These are phyloP conservation scores for Pheosia gnoma DNA, from an alignment of 2,888 invertebrate genomes.

Conservation along the genomic window DNA sequence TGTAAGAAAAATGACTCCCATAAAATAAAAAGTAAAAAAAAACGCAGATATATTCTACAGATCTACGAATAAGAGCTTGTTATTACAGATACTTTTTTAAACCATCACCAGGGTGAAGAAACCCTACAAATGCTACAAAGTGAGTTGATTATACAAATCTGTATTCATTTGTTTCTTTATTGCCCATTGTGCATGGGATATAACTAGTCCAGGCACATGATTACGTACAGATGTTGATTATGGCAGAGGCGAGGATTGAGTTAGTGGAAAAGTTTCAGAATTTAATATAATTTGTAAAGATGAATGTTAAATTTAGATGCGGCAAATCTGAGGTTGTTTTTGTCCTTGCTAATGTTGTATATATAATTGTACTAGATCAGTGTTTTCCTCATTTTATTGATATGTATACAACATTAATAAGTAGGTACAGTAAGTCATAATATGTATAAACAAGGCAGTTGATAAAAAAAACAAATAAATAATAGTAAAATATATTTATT, in stretches of 20 bases:
- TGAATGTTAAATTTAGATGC: neutral
- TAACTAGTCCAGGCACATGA: too few relatives aligned
- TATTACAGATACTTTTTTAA: neutral
- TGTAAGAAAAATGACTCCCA: too few relatives aligned
- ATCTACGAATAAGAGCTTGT: too few relatives aligned
- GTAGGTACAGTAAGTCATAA: neutral
- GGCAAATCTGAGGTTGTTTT: neutral
- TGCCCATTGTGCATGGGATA: slow-evolving; percentile 26
- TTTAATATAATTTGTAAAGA: neutral
- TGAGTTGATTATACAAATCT: slow-evolving; percentile 18
- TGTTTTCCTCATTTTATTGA: neutral
- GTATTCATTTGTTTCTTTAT: slow-evolving; percentile 33
- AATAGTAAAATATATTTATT: neutral
- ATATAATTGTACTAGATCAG: too few relatives aligned
- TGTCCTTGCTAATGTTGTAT: neutral
- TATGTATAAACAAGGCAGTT: neutral
- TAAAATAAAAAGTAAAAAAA: too few relatives aligned
- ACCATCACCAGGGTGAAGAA: slow-evolving; percentile 23
- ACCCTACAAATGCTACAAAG: slow-evolving; percentile 22
- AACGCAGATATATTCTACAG: too few relatives aligned
- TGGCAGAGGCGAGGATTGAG: too few relatives aligned
- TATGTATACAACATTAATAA: neutral
- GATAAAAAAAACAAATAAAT: neutral
- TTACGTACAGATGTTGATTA: too few relatives aligned
- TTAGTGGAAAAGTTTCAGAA: too few relatives aligned